These are phyloP conservation scores for Vimba vimba DNA, from an alignment of 2,113 vertebrate genomes.

Conservation along the genomic window DNA sequence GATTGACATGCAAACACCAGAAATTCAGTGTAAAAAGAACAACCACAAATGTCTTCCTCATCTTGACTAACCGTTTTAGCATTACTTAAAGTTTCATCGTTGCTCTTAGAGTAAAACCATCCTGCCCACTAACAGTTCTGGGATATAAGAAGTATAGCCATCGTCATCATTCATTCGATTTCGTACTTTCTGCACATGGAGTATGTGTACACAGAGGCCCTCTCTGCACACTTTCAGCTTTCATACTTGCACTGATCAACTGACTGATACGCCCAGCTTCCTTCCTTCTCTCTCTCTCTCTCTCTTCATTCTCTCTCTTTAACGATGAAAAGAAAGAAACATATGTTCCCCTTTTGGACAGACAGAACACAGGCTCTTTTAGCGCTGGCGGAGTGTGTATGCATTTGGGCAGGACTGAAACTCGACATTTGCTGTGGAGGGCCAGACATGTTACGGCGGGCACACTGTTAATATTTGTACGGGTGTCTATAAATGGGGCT, in stretches of 20 bases:
- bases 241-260: constrained; percentile 60
- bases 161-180: not conserved
- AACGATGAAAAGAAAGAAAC: constrained; percentile 34
- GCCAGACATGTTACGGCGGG: constrained; percentile 23
- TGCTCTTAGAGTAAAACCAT: not conserved
- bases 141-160: not conserved
- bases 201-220: constrained; percentile 65
- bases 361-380: constrained; percentile 33
- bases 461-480: constrained; percentile 76
- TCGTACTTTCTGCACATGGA: constrained; percentile 12
- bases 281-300: constrained; percentile 53
- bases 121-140: not conserved
- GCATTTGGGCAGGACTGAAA: constrained; percentile 31
- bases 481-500: constrained; percentile 73
- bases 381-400: constrained; percentile 23
- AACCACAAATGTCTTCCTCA: not conserved
- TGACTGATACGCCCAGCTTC: constrained; percentile 60
- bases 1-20: not conserved
- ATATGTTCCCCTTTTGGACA: constrained; percentile 30
- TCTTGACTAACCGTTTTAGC: not conserved
- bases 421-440: not conserved
- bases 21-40: not conserved
- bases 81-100: not conserved
- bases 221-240: constrained; percentile 61
- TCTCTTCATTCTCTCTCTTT: constrained; percentile 31